Percentiles rank a stretch among this genome's conserved stretches.
phyloP scores from a whole-genome alignment of 23 tunicate genomes.

The Oikopleura vanhoeffeni region DNA sequence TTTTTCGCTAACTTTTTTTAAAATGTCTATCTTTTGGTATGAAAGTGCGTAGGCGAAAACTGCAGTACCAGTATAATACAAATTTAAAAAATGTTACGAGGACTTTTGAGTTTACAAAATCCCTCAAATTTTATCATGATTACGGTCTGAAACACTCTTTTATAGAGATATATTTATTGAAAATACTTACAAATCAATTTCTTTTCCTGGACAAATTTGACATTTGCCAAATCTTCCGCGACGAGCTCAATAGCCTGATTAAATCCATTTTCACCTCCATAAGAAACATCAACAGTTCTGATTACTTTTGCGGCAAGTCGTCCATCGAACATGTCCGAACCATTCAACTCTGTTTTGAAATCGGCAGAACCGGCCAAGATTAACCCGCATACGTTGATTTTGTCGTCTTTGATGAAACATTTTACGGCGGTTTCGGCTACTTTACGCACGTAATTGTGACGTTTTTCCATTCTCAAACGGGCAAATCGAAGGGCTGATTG shows the following conservation, averaged over 20 bases:
- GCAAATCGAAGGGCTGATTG: conserved; percentile 99
- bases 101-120: too few relatives aligned
- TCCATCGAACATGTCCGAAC: conserved; percentile 93
- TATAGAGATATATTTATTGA: background rate
- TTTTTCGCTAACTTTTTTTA: too few relatives aligned
- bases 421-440: conserved; percentile 91
- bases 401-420: conserved; percentile 76
- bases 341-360: conserved; percentile 76
- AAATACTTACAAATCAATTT: conserved; percentile 42
- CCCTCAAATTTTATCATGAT: too few relatives aligned
- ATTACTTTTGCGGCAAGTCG: conserved; percentile 25
- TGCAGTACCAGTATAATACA: too few relatives aligned
- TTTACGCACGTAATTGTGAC: conserved; percentile 91
- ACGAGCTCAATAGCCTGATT: conserved; percentile 93
- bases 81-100: too few relatives aligned
- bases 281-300: conserved; percentile 73
- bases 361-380: conserved; percentile 95
- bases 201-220: conserved; percentile 93
- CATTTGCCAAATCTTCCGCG: conserved; percentile 73
- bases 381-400: conserved; percentile 64
- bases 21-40: too few relatives aligned
- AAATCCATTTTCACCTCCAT: conserved; percentile 94
- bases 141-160: too few relatives aligned
- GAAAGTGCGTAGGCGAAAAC: too few relatives aligned
- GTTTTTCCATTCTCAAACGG: conserved; percentile 86